phyloP scores from a whole-genome alignment of 2,797 vertebrate species.

The Sebastes matsubarae region DNA sequence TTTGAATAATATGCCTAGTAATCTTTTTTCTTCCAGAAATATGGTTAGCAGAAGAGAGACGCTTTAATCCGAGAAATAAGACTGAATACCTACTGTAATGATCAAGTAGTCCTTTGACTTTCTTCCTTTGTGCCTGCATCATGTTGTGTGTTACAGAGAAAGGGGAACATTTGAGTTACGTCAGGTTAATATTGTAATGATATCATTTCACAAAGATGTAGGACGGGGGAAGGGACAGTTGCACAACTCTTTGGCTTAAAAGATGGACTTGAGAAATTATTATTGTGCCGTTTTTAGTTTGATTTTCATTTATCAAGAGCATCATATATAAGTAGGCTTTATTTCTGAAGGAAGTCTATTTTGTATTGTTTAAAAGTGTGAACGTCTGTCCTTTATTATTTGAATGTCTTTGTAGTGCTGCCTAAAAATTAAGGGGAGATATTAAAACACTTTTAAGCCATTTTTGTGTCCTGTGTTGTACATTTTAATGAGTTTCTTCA shows the following conservation, averaged over 20 bases:
- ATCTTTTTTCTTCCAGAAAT: slow-evolving; percentile 58
- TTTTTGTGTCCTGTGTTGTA: background rate
- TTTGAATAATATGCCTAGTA: slow-evolving; percentile 56
- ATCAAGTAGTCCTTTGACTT: slow-evolving; percentile 54
- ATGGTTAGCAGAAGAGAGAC: slow-evolving; percentile 41
- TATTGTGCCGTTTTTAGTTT: slow-evolving; percentile 58
- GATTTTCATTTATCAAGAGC: slow-evolving; percentile 45
- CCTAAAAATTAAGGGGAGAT: slow-evolving; percentile 62
- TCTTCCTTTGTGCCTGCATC: slow-evolving; percentile 78
- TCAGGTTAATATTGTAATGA: slow-evolving; percentile 54
- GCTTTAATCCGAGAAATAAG: slow-evolving; percentile 42
- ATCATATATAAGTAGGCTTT: slow-evolving; percentile 58
- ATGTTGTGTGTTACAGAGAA: slow-evolving; percentile 56
- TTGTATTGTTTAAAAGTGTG: slow-evolving; percentile 63
- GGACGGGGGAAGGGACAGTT: slow-evolving; percentile 36
- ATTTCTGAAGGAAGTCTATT: slow-evolving; percentile 54
- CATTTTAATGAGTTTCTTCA: too few species aligned
- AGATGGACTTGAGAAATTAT: slow-evolving; percentile 31
- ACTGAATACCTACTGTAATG: slow-evolving; percentile 67
- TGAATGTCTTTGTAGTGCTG: slow-evolving; percentile 67
- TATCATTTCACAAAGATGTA: slow-evolving; percentile 31
- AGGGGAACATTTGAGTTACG: slow-evolving; percentile 54
- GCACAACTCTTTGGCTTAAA: slow-evolving; percentile 59
- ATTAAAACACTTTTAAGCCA: slow-evolving; percentile 67
- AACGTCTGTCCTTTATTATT: slow-evolving; percentile 63